These are phyloP conservation scores for Poecilia velifera DNA, from an alignment of 2,797 vertebrate species.

Conservation along the genomic window DNA sequence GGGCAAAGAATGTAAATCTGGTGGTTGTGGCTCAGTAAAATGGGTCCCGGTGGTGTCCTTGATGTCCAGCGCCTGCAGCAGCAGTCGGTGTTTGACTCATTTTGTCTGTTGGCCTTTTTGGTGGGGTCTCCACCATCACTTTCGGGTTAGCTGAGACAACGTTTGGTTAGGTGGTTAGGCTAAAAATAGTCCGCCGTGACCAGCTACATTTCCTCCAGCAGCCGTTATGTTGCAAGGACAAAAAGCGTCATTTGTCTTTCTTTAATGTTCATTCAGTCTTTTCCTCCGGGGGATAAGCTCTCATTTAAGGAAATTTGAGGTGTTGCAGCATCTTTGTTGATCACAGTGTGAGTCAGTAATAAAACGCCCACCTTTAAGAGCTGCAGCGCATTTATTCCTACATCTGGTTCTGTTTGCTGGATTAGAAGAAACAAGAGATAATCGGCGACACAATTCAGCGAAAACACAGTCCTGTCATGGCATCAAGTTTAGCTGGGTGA, in stretches of 20 bases:
- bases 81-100: slow-evolving; percentile 14
- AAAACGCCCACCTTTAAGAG: slow-evolving; percentile 20
- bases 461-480: not conserved
- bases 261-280: slow-evolving; percentile 21
- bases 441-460: not conserved
- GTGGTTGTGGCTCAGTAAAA: not conserved
- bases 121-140: slow-evolving; percentile 2
- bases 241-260: slow-evolving; percentile 12
- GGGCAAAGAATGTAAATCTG: not conserved
- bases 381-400: slow-evolving; percentile 13
- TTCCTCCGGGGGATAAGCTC: slow-evolving; percentile 19
- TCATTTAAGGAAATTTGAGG: slow-evolving; percentile 6
- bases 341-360: slow-evolving; percentile 43
- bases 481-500: too few species aligned
- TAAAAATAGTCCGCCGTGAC: not conserved
- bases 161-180: slow-evolving; percentile 33
- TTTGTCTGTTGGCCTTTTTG: not conserved
- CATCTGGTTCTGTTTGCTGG: slow-evolving; percentile 2
- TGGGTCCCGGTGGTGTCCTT: not conserved
- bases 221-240: not conserved
- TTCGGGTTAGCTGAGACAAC: not conserved
- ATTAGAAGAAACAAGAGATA: slow-evolving; percentile 4
- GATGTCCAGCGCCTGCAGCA: not conserved
- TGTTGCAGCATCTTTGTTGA: slow-evolving; percentile 17
- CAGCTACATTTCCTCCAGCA: slow-evolving; percentile 16